Base-by-base conservation (phyloP, 2,888 invertebrate genomes). In the Lasioglossum figueresi region DNA sequence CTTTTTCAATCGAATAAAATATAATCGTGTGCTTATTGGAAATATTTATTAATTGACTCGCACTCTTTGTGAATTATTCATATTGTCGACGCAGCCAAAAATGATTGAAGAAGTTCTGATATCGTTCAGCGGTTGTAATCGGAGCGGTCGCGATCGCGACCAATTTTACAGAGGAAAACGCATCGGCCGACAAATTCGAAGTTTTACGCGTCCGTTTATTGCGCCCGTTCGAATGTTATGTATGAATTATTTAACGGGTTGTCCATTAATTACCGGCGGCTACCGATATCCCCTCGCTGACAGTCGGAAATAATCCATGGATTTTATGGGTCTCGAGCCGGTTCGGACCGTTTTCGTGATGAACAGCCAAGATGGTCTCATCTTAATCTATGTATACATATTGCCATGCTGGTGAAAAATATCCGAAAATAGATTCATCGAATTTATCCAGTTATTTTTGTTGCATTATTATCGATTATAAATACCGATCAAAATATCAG, bases 231-330 rank as follows among this genome's bases (percentile, higher is more conserved):
- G 85, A 85, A 82, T 84, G 84, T 88, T 86, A 66, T 78, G 52
- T 79, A 86, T 82, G 88, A 84, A 88, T 88, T 88, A 88, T 88
- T 84, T 82, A 83, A 86, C 77, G 75, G 78, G 86, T 74, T 88
- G 75, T 79, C 86, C 83, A 88, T 86, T 86, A 88, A 88, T 88
- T 88, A 86, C 79, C 79, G 45, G 48, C 48, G 34, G 66, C 48
- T 37, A 37, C 52, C 80, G 87, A 86, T 88, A 80, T 79, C 84
- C 77, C 70, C 40, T 40, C 72, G 85, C 77, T 86, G 88, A 88
- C 88, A 84, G 79, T 71, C 71, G 77, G 63, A 82, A 78, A 85
- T 87, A 85, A 88, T 87, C 87, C 82, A 59, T 71, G 85, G 80
- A 79, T 81, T 88, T 87, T 83, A 87, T 81, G 87, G 80, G 82